Conservation (phyloP, 2,113 vertebrate species). For the Oryzias celebensis region DNA sequence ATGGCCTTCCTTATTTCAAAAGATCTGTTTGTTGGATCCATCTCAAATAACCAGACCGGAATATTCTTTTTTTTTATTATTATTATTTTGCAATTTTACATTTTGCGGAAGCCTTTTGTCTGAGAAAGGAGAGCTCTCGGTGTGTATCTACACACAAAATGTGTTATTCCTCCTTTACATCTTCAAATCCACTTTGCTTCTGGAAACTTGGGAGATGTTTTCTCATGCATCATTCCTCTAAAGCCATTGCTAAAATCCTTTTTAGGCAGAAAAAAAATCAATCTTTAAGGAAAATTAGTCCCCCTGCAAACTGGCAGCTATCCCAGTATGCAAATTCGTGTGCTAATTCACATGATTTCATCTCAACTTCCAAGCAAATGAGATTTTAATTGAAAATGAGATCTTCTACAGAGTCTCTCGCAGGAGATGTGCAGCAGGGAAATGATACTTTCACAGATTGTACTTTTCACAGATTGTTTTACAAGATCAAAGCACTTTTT, state of each 20-base stretch:
- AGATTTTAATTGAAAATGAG: slow-evolving; percentile 99
- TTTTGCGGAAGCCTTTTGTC: slow-evolving; percentile 29
- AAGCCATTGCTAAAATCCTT: slow-evolving; percentile 85
- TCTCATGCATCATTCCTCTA: slow-evolving; percentile 76
- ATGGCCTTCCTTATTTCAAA: slow-evolving; percentile 5
- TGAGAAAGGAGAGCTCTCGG: slow-evolving; percentile 23
- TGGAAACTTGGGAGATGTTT: slow-evolving; percentile 63
- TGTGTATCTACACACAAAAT: slow-evolving; percentile 31
- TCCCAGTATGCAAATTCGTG: slow-evolving; percentile 97
- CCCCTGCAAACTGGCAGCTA: slow-evolving; percentile 85
- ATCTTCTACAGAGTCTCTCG: slow-evolving; percentile 89
- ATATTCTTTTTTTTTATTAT: slow-evolving; percentile 11
- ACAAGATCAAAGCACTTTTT: slow-evolving; percentile 84
- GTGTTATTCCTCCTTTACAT: slow-evolving; percentile 48
- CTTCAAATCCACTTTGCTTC: slow-evolving; percentile 39
- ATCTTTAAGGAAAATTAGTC: slow-evolving; percentile 79
- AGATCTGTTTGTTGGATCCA: slow-evolving; percentile 1
- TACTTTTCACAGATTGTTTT: slow-evolving; percentile 67
- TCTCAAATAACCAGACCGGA: slow-evolving; percentile 4
- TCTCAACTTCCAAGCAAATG: slow-evolving; percentile 98
- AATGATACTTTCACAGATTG: slow-evolving; percentile 74
- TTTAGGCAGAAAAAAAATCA: slow-evolving; percentile 67
- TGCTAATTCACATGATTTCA: slow-evolving; percentile 99
- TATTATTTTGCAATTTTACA: slow-evolving; percentile 27
- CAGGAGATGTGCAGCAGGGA: slow-evolving; percentile 88